A percentile compares a stretch with the other conserved stretches of the same genome.
Evolutionary conservation across 2,888 invertebrate genomes (phyloP).

Genomic region (Chirona hameri): DNA sequence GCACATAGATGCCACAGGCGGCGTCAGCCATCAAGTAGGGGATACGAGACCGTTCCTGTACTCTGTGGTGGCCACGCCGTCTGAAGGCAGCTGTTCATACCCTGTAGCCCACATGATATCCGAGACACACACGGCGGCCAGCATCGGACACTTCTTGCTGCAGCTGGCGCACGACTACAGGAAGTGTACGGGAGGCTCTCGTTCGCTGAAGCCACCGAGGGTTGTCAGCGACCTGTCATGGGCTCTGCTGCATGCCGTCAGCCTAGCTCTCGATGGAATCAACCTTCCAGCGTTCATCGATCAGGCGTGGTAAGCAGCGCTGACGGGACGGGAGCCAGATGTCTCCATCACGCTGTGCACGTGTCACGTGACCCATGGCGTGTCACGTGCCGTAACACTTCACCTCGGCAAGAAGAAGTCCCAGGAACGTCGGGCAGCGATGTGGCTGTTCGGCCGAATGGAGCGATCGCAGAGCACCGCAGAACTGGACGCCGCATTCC

Average conservation of each 20-base stretch:
- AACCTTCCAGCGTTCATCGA: background rate
- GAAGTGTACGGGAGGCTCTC: background rate
- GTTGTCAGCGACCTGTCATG: slow-evolving; percentile 40
- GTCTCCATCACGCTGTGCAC: background rate
- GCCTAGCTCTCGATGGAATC: background rate
- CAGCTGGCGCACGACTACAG: background rate
- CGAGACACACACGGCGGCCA: no score
- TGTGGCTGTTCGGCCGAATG: background rate
- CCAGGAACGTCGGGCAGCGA: background rate
- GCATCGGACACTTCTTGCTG: no score
- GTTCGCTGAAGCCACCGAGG: background rate
- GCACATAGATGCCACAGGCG: background rate
- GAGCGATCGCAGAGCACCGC: background rate
- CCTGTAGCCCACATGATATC: no score
- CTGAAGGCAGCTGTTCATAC: no score
- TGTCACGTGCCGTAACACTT: background rate
- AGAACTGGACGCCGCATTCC: background rate
- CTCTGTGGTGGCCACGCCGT: no score
- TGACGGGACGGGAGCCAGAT: background rate
- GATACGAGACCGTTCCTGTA: no score
- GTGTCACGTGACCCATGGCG: background rate
- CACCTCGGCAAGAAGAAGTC: background rate
- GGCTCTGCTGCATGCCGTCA: background rate
- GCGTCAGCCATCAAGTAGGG: background rate
- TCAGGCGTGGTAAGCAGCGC: background rate